Evolutionary conservation across 2,113 vertebrate species (phyloP).

Genomic region (Caloenas nicobarica): DNA sequence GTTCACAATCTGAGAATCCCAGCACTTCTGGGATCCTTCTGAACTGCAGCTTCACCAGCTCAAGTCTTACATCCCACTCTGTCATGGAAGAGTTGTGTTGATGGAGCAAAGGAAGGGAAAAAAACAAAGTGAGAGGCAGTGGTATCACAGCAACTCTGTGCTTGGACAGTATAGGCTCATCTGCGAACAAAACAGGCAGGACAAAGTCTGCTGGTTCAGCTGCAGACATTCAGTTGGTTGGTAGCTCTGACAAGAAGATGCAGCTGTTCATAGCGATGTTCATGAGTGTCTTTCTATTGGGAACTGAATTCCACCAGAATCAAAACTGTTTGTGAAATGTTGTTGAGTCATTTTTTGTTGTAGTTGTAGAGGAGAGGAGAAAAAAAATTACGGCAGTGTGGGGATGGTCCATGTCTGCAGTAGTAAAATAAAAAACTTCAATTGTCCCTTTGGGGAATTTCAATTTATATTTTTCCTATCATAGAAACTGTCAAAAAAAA

Average conservation of each 20-base stretch:
- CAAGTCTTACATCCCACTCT: too few species aligned
- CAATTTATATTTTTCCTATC: background rate
- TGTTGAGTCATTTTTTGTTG: background rate
- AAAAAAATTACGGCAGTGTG: background rate
- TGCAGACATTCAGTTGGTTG: too few species aligned
- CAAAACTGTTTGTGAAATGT: background rate
- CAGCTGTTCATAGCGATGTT: too few species aligned
- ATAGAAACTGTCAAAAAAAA: constrained; percentile 1
- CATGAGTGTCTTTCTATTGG: rapidly evolving
- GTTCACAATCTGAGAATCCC: background rate
- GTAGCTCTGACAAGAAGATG: too few species aligned
- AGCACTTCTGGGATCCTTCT: background rate
- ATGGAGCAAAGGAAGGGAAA: background rate
- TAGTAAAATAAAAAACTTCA: background rate
- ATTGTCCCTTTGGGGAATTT: background rate
- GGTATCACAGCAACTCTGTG: too few species aligned
- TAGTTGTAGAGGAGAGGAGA: background rate
- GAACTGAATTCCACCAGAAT: background rate
- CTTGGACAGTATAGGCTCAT: too few species aligned
- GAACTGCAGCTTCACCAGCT: too few species aligned
- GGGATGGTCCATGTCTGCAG: background rate
- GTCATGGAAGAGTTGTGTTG: too few species aligned
- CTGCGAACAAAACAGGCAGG: too few species aligned
- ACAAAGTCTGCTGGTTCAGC: too few species aligned
- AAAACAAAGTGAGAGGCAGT: too few species aligned